These are phyloP conservation scores for Empis livida DNA, from an alignment of 2,888 invertebrate species.

Conservation along the genomic window DNA sequence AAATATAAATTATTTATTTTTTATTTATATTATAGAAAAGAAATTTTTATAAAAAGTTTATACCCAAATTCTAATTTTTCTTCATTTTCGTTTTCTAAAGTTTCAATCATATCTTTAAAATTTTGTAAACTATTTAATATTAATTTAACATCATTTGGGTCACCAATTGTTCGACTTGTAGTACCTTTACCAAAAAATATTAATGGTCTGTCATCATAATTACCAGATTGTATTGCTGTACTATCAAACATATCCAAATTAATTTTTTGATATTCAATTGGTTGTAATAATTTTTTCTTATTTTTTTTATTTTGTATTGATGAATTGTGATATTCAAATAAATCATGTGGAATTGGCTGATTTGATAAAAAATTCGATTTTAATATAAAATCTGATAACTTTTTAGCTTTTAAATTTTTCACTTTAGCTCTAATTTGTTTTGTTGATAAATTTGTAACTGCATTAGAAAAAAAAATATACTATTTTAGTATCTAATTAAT, in stretches of 20 bases:
- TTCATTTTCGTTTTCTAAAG: constrained; percentile 22
- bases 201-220: constrained; percentile 30
- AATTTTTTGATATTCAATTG: constrained; percentile 29
- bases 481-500: not conserved
- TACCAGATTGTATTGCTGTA: constrained; percentile 20
- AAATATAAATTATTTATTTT: too few species aligned
- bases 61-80: constrained; percentile 12
- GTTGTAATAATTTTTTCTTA: constrained; percentile 15
- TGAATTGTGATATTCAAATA: not conserved
- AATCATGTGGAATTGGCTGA: not conserved
- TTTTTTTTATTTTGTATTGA: not conserved
- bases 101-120: constrained; percentile 29
- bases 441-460: constrained; percentile 50
- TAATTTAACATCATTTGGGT: constrained; percentile 22
- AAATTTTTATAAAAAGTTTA: not conserved
- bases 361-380: constrained; percentile 30
- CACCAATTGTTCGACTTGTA: constrained; percentile 18
- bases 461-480: constrained; percentile 15
- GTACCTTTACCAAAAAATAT: constrained; percentile 28
- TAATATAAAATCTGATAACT: constrained; percentile 51
- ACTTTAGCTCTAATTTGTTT: constrained; percentile 55
- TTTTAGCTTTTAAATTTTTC: constrained; percentile 50
- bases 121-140: constrained; percentile 31
- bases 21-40: not conserved
- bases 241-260: constrained; percentile 26